phyloP scores from a whole-genome alignment of 2,888 invertebrate species.

The Lasioglossum vierecki region DNA sequence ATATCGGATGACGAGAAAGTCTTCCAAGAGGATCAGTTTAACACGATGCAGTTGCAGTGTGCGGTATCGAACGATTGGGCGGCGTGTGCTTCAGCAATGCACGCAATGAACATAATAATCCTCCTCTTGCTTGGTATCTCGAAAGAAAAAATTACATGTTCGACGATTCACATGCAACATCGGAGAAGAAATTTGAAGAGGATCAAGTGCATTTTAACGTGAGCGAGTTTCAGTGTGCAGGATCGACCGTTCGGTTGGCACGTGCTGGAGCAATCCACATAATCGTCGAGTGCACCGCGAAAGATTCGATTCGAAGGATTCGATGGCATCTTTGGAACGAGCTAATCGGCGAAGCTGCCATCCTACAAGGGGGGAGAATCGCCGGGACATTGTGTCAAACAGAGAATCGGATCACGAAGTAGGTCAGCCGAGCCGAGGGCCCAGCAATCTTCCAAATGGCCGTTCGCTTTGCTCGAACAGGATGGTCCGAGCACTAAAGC shows the following conservation, averaged over 20 bases:
- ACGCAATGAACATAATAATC: no score
- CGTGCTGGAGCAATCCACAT: neutral
- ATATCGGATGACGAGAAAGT: neutral
- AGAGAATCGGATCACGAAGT: conserved; percentile 57
- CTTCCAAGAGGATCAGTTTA: neutral
- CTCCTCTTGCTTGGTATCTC: neutral
- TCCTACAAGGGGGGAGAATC: conserved; percentile 17
- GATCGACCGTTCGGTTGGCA: neutral
- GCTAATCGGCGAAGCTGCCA: conserved; percentile 42
- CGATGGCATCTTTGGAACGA: conserved; percentile 34
- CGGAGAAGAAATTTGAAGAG: neutral
- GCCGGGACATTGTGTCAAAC: conserved; percentile 53
- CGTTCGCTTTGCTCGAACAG: conserved; percentile 48
- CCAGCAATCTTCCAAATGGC: conserved; percentile 56
- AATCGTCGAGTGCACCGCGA: conserved; percentile 27
- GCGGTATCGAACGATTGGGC: no score
- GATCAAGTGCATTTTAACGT: neutral
- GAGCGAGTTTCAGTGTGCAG: neutral
- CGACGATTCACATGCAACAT: neutral
- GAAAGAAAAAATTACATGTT: neutral
- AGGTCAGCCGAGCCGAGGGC: conserved; percentile 45
- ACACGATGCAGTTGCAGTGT: no score
- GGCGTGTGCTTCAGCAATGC: no score
- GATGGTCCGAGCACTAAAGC: conserved; percentile 51
- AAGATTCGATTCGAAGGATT: conserved; percentile 37